Conservation (phyloP, 2,888 invertebrate genomes). For the Pollenia amentaria region DNA sequence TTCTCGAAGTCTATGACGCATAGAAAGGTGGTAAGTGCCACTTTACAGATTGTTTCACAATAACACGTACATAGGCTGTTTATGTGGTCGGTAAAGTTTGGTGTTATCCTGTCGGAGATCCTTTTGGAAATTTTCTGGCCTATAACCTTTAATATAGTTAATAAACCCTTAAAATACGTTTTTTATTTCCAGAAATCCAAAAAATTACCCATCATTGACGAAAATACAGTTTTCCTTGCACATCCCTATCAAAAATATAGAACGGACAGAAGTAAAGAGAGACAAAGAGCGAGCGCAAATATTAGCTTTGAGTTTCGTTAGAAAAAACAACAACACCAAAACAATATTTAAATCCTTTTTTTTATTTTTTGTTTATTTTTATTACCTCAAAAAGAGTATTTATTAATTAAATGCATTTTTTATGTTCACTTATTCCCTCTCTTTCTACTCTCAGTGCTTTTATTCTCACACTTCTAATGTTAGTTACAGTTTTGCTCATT, state of each 20-base stretch:
- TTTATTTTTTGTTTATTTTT: background rate
- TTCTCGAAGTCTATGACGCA: constrained; percentile 7
- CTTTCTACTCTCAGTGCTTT: background rate
- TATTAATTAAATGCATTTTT: constrained; percentile 46
- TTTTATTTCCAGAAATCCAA: background rate
- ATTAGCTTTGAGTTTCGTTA: constrained; percentile 36
- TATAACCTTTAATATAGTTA: background rate
- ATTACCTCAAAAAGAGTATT: constrained; percentile 33
- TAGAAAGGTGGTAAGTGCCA: background rate
- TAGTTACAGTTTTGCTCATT: constrained; percentile 47
- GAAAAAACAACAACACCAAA: background rate
- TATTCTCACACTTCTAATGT: constrained; percentile 37
- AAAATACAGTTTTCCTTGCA: background rate
- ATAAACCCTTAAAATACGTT: too few species aligned
- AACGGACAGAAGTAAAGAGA: background rate
- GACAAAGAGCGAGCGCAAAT: constrained; percentile 29
- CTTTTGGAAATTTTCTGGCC: background rate
- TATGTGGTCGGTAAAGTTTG: background rate
- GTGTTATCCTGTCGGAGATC: background rate
- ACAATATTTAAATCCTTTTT: background rate
- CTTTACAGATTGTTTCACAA: background rate
- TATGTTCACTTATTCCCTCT: constrained; percentile 19
- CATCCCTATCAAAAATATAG: background rate
- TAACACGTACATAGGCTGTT: background rate
- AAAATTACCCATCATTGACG: background rate